Evolutionary conservation across 2,113 vertebrate genomes (phyloP), one percentile per base, ranked within the genome.

Genomic region (Cinclus mexicanus): DNA sequence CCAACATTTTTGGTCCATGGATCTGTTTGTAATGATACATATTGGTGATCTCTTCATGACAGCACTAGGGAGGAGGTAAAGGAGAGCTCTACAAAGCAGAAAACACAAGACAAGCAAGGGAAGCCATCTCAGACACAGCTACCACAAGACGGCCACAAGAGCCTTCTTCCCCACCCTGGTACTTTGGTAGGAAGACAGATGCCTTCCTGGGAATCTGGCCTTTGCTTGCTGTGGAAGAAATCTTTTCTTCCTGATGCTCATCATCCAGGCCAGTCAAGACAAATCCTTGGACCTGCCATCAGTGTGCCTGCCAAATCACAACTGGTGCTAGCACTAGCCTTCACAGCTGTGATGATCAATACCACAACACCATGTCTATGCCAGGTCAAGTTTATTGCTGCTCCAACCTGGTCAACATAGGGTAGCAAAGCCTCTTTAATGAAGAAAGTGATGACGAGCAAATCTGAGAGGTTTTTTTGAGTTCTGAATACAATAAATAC

Each of bases 1-100:
- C 92, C 87, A 92, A 95, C 50, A 59, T 95, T 97, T 96, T 94
- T n/a, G 41, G 68, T 83, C 93, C 97, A 95, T 82, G 9, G 77
- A 97, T 98, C 93, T 5, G 1, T 96, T 96, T 92, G 65, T 95
- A 97, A 96, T 44, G 76, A 79, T 81, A 89, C 9, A 53, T 91
- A 75, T 65, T 85, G 50, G 53, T 87, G 60, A 94, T 94, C 94
- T 94, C 90, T 92, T 90, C 41, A 22, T 50, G 64, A 94, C 89
- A 97, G 89, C n/a, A 47, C 61, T 78, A 95, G 92, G 42, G 68
- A 96, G 41, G 56, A 91, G 61, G 14, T 79, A 87, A 68, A 86
- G 65, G 84, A 69, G 64, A 95, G 25, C 42, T 91, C 20, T 65
- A 35, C 53, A 69, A 65, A 95, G 76, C 8, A 74, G 55, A 31